phyloP scores from a whole-genome alignment of 2,113 vertebrate species.

The Eretmochelys imbricata region DNA sequence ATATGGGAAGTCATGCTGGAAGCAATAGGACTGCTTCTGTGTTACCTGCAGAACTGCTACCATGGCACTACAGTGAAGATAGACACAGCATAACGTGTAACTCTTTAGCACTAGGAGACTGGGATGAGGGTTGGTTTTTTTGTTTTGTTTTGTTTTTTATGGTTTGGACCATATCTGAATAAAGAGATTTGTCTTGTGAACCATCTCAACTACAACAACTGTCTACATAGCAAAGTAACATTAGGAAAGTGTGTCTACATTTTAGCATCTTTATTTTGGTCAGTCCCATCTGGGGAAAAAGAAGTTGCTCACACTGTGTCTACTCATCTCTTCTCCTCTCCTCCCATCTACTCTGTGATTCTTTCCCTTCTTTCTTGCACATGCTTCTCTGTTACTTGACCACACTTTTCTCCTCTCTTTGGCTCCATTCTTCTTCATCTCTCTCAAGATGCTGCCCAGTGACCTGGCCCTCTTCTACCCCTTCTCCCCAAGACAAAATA shows the following conservation, averaged over 20 bases:
- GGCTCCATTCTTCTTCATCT: background rate
- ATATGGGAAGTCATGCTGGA: background rate
- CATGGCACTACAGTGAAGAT: background rate
- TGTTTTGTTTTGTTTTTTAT: background rate
- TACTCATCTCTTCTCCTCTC: constrained; percentile 67
- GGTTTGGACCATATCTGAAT: background rate
- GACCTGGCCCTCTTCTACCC: background rate
- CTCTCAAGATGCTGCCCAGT: background rate
- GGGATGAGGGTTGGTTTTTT: background rate
- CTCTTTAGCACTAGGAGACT: background rate
- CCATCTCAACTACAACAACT: background rate
- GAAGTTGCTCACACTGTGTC: constrained; percentile 51
- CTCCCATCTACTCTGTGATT: constrained; percentile 63
- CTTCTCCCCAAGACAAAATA: background rate
- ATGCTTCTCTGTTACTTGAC: constrained; percentile 17
- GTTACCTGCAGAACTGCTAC: background rate
- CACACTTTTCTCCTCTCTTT: constrained; percentile 8
- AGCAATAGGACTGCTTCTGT: background rate
- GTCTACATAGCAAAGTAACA: constrained; percentile 34
- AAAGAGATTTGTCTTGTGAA: background rate
- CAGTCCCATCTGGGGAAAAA: constrained; percentile 54
- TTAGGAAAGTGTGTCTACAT: constrained; percentile 58
- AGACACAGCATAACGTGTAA: background rate
- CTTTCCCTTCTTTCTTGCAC: background rate
- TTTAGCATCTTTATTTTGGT: constrained; percentile 56